Percentiles rank a stretch among this genome's conserved stretches.
Conservation (phyloP, 2,113 vertebrate species). For the Proteles cristata region DNA sequence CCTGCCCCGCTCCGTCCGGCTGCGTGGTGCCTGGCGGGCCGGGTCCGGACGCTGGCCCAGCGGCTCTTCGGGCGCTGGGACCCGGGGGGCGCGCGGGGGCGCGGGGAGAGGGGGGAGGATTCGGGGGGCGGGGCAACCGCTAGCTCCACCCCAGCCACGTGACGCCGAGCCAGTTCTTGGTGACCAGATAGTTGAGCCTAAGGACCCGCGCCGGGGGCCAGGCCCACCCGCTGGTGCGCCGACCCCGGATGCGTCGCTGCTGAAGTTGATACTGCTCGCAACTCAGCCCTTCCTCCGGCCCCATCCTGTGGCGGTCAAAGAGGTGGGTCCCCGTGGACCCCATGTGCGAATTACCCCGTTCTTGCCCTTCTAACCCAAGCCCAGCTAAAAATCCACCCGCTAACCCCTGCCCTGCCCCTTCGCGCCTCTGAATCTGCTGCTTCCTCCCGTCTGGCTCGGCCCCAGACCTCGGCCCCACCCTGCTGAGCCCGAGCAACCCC, state of each 20-base stretch:
- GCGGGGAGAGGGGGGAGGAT: neutral
- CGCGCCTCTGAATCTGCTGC: neutral
- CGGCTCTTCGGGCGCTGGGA: neutral
- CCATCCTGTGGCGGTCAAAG: neutral
- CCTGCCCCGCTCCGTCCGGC: neutral
- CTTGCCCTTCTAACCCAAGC: neutral
- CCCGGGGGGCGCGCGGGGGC: neutral
- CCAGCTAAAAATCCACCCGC: neutral
- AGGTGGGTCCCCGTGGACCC: neutral
- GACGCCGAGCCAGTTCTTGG: neutral
- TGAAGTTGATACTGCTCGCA: no score
- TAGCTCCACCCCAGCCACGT: neutral
- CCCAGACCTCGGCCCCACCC: neutral
- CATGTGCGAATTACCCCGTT: neutral
- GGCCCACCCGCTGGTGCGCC: accelerated
- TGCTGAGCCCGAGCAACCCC: neutral
- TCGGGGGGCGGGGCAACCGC: neutral
- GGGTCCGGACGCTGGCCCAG: accelerated
- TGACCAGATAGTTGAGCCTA: neutral
- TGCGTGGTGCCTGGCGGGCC: accelerated
- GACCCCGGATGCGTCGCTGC: neutral
- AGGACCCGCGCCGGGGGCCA: accelerated
- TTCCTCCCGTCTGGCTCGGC: no score
- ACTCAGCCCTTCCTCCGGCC: neutral
- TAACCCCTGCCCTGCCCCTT: neutral